These are phyloP conservation scores for Hycleus cichorii DNA, from an alignment of 1,140 invertebrate genomes.

Conservation along the genomic window DNA sequence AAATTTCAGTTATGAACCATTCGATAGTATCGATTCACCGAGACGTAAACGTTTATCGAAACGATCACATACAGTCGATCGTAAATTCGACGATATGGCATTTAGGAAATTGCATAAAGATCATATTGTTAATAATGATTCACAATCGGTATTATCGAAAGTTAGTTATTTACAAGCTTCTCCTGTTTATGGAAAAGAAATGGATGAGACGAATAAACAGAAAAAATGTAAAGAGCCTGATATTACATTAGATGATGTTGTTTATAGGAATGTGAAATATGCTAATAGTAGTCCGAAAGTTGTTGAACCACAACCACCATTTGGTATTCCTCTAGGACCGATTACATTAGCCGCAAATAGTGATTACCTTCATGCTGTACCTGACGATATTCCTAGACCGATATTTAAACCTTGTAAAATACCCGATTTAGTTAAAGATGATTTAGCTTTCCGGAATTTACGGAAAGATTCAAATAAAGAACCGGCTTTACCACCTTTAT, in stretches of 20 bases:
- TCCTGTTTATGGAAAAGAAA: slow-evolving; percentile 48
- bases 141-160: slow-evolving; percentile 50
- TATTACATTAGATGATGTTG: slow-evolving; percentile 73
- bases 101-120: slow-evolving; percentile 60
- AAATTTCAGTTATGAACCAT: slow-evolving; percentile 37
- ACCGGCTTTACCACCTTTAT: slow-evolving; percentile 39
- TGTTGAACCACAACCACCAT: slow-evolving; percentile 75
- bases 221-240: slow-evolving; percentile 69
- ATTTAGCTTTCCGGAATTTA: slow-evolving; percentile 75
- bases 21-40: slow-evolving; percentile 28
- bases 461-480: slow-evolving; percentile 63
- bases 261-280: slow-evolving; percentile 69
- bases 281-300: slow-evolving; percentile 65
- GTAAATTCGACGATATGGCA: slow-evolving; percentile 72
- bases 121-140: slow-evolving; percentile 47
- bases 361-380: slow-evolving; percentile 74
- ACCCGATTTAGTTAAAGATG: slow-evolving; percentile 78
- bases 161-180: slow-evolving; percentile 67
- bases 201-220: slow-evolving; percentile 40
- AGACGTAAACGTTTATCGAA: slow-evolving; percentile 30
- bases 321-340: slow-evolving; percentile 80
- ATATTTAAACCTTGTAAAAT: slow-evolving; percentile 57
- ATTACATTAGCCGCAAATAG: slow-evolving; percentile 64
- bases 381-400: slow-evolving; percentile 52
- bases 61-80: slow-evolving; percentile 50